These are phyloP conservation scores for Notamacropus eugenii DNA, from an alignment of 2,797 vertebrate genomes.

Conservation along the genomic window DNA sequence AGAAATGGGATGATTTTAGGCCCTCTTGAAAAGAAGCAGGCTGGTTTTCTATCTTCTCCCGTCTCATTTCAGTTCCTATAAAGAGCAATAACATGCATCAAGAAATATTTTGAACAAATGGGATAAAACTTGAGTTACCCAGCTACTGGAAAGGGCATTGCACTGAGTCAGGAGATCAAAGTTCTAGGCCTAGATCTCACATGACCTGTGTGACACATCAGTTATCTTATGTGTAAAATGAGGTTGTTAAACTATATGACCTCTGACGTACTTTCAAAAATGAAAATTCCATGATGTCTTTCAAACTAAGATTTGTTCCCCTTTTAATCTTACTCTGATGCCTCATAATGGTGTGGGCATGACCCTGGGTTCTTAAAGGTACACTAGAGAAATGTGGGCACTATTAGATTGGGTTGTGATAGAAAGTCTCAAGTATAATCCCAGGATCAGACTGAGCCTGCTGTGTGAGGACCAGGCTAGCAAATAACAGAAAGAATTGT, in stretches of 20 bases:
- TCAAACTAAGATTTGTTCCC: conserved; percentile 17
- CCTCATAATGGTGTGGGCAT: neutral
- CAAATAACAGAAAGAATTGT: neutral
- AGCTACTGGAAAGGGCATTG: neutral
- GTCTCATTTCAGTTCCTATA: conserved; percentile 16
- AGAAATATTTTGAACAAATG: neutral
- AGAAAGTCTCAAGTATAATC: neutral
- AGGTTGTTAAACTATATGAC: neutral
- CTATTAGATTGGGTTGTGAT: neutral
- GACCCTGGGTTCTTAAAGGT: neutral
- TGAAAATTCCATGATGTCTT: neutral
- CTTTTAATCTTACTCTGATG: neutral
- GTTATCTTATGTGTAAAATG: conserved; percentile 21
- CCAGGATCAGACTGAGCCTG: neutral
- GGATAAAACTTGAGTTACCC: neutral
- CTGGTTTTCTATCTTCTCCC: neutral
- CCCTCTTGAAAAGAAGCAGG: conserved; percentile 12
- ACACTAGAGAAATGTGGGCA: neutral
- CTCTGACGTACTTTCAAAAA: neutral
- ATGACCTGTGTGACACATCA: neutral
- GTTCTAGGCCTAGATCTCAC: neutral
- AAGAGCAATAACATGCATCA: conserved; percentile 3
- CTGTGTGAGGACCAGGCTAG: neutral
- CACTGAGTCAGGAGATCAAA: neutral
- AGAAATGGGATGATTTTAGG: neutral